Conservation (phyloP, 2,113 vertebrate species). For the Nerophis lumbriciformis region DNA sequence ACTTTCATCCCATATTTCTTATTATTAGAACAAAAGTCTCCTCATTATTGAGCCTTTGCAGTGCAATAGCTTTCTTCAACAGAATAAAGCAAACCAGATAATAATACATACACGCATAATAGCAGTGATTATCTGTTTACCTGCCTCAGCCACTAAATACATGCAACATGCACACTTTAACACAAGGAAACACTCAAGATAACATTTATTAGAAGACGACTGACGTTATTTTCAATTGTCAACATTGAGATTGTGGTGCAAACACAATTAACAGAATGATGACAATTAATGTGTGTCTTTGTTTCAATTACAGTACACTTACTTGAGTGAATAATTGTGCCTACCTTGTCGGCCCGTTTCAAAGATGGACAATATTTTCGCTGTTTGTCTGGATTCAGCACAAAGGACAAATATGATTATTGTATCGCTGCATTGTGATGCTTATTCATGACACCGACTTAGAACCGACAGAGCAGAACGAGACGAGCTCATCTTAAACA, state of each 20-base stretch:
- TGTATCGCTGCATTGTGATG: not conserved
- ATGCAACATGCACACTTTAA: no score
- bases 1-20: not conserved
- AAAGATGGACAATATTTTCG: slow-evolving; percentile 5
- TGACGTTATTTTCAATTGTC: no score
- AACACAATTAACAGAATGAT: not conserved
- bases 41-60: not conserved
- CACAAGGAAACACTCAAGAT: no score
- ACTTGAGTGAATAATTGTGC: slow-evolving; percentile 11
- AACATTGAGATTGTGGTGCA: not conserved
- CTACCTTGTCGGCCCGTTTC: slow-evolving; percentile 42
- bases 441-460: not conserved
- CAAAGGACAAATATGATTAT: slow-evolving; percentile 22
- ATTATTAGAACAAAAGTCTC: not conserved
- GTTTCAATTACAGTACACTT: not conserved
- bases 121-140: not conserved
- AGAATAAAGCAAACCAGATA: not conserved
- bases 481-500: not conserved
- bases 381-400: slow-evolving; percentile 23
- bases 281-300: no score
- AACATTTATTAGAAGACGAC: no score
- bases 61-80: not conserved
- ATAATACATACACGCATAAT: not conserved
- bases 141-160: not conserved
- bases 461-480: not conserved